phyloP scores from a whole-genome alignment of 2,888 invertebrate genomes.

The Conchocele bisecta region DNA sequence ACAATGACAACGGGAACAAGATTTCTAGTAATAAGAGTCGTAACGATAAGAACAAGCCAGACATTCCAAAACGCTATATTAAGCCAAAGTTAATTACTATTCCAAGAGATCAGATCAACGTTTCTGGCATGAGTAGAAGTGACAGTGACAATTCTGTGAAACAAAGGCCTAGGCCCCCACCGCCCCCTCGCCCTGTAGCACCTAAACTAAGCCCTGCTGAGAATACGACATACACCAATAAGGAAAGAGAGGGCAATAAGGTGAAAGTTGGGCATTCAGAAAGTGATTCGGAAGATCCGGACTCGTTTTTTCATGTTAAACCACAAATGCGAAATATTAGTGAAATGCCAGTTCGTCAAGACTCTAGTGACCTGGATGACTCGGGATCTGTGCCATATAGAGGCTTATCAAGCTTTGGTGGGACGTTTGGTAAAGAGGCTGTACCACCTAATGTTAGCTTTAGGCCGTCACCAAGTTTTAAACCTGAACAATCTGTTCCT shows the following conservation, averaged over 20 bases:
- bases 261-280: conserved; percentile 3
- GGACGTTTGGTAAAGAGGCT: conserved; percentile 34
- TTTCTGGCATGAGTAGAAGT: conserved; percentile 13
- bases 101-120: conserved; percentile 50
- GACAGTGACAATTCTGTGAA: not conserved
- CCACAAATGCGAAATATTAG: conserved; percentile 45
- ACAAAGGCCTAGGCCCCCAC: conserved; percentile 36
- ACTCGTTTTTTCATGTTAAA: conserved; percentile 38
- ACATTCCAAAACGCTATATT: conserved; percentile 63
- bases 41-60: conserved; percentile 58
- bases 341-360: conserved; percentile 30
- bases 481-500: not conserved
- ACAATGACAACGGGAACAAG: too few relatives aligned
- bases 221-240: too few relatives aligned
- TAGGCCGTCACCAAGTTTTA: too few relatives aligned
- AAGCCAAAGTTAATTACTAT: conserved; percentile 71
- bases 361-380: conserved; percentile 28
- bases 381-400: conserved; percentile 22
- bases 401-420: conserved; percentile 51
- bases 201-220: conserved; percentile 33
- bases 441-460: not conserved
- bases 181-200: conserved; percentile 53
- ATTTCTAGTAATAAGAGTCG: too few relatives aligned
- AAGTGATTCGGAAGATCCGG: conserved; percentile 38
- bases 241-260: conserved; percentile 8